Base-by-base conservation (phyloP, 2,113 vertebrate species). In the Orientallactaga bullata region DNA sequence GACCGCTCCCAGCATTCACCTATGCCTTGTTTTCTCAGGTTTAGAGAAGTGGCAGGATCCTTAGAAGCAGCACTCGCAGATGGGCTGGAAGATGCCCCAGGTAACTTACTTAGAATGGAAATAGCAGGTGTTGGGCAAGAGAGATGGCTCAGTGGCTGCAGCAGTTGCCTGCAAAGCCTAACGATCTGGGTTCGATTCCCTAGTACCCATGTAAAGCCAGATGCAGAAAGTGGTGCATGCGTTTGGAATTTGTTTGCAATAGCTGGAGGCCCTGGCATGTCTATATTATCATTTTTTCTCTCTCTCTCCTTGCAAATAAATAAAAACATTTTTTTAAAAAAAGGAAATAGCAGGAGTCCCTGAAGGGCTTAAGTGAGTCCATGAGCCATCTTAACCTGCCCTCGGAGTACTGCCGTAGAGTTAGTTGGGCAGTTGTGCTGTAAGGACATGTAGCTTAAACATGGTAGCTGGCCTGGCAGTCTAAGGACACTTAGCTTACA, bases 1-100 rank as follows among this genome's bases (percentile, higher is more conserved):
- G 15, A 39, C 35, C 39, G 23, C 23, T 17, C 0, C 7, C 63
- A 30, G 26, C 69, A 11, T 35, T 82, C 3, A 85, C 18, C 26
- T 2, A 1, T 32, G 7, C 94, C 73, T 68, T 82, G 80, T 87
- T 95, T 21, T 96, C 80, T 80, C 94, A 99, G 99, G 78, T 99
- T 99, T 96, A 99, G 99, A 97, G 99, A 99, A 98, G 98, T 99
- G 96, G 99, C 99, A 15, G 99, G 99, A 60, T 97, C 97, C 98
- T 97, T 99, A 96, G 99, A 99, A 97, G 98, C 98, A 35, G 97
- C 99, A 6, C 98, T 99, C 84, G 98, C 97, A 85, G 98, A 99
- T 63, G 98, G 98, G 2, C 96, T 99, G 78, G 98, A 98, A 91
- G 98, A 98, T 26, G 99, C 99, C 92, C 98, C 99, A 98, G 99